Conservation (phyloP, 2,797 vertebrate species). For the Lindbergichthys nudifrons region DNA sequence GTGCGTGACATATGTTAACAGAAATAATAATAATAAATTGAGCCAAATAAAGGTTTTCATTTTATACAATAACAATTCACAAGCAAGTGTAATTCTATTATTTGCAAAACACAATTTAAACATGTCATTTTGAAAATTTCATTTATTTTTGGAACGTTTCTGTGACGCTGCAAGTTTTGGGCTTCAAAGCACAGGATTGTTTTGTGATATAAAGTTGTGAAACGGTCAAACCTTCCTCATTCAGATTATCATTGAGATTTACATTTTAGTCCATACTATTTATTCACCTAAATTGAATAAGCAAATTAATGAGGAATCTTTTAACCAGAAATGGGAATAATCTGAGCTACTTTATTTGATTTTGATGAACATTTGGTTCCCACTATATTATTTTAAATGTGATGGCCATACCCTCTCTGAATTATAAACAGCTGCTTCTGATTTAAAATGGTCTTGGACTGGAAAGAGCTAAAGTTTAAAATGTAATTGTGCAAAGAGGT, state of each 20-base stretch:
- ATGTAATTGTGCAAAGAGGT: slow-evolving; percentile 8
- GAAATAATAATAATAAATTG: not conserved
- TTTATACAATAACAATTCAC: not conserved
- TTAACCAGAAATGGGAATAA: not conserved
- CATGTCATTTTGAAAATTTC: not conserved
- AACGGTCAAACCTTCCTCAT: not conserved
- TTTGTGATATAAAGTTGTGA: not conserved
- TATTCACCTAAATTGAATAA: not conserved
- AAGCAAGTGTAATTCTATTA: not conserved
- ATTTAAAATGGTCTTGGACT: not conserved
- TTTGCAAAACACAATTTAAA: not conserved
- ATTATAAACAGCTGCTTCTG: slow-evolving; percentile 5
- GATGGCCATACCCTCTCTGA: not conserved
- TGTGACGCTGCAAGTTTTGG: not conserved
- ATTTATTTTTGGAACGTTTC: not conserved
- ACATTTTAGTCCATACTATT: not conserved
- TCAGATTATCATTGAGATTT: not conserved
- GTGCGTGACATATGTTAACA: not conserved
- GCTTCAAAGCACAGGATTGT: not conserved
- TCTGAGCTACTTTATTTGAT: not conserved
- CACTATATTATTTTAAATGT: not conserved
- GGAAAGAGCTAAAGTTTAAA: not conserved
- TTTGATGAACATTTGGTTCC: not conserved
- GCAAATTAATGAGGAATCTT: not conserved
- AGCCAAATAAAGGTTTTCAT: not conserved